These are phyloP conservation scores for Scomber japonicus DNA, from an alignment of 2,113 vertebrate species.

Conservation along the genomic window DNA sequence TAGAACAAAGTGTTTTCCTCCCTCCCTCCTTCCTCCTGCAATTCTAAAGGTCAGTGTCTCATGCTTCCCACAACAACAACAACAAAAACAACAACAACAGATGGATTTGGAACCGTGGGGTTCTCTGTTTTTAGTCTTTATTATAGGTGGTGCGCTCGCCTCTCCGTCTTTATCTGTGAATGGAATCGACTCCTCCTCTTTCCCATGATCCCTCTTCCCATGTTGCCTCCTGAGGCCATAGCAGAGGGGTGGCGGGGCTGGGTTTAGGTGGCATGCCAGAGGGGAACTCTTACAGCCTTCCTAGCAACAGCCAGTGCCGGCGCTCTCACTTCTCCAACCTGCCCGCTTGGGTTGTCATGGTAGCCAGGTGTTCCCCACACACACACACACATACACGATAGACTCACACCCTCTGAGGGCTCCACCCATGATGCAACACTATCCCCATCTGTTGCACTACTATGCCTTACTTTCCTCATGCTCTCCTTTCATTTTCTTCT, in stretches of 20 bases:
- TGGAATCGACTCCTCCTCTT: conserved; percentile 65
- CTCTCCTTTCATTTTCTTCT: conserved; percentile 22
- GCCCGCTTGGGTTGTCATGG: conserved; percentile 77
- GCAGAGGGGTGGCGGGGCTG: conserved; percentile 9
- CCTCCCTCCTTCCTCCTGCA: not conserved
- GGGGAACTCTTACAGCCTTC: conserved; percentile 71
- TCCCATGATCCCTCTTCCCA: conserved; percentile 66
- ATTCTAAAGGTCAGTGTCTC: conserved; percentile 38
- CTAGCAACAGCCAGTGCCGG: conserved; percentile 70
- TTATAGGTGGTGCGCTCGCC: conserved; percentile 47
- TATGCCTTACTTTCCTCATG: conserved; percentile 81
- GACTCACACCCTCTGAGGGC: conserved; percentile 70
- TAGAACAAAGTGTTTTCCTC: not conserved
- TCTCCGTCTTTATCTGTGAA: conserved; percentile 68
- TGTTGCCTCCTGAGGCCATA: conserved; percentile 61
- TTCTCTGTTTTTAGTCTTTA: conserved; percentile 45
- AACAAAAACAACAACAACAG: conserved; percentile 51
- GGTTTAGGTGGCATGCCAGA: conserved; percentile 75
- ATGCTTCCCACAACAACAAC: conserved; percentile 55
- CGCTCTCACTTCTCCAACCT: conserved; percentile 67
- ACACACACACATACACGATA: conserved; percentile 29
- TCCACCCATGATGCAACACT: conserved; percentile 80
- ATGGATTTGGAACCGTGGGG: conserved; percentile 53
- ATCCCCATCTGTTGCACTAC: conserved; percentile 83
- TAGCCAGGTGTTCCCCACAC: conserved; percentile 80